Percentiles rank a stretch among this genome's conserved stretches.
Conservation (phyloP, 2,888 invertebrate genomes). For the Euzetes globulus region DNA sequence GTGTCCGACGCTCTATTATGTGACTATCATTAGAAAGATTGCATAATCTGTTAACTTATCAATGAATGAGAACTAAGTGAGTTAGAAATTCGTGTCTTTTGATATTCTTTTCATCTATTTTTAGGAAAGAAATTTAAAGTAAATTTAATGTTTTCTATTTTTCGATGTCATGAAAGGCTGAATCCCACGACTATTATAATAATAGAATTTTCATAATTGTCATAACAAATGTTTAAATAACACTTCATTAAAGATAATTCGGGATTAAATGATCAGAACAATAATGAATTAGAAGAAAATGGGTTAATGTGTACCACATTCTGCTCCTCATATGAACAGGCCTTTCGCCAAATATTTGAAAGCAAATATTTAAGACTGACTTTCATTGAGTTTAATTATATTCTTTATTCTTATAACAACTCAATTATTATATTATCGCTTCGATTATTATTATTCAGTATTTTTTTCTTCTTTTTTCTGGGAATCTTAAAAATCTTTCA, state of each 20-base stretch:
- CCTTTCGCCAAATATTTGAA: no score
- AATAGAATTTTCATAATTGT: not conserved
- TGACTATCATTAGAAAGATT: not conserved
- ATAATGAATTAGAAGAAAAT: not conserved
- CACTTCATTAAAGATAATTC: slow-evolving; percentile 6
- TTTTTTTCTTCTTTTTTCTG: no score
- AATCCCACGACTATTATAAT: not conserved
- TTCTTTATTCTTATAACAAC: no score
- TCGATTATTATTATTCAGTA: no score
- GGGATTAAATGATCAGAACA: not conserved
- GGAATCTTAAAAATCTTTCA: not conserved
- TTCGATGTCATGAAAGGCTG: not conserved
- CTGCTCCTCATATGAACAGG: no score
- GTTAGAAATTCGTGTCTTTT: no score
- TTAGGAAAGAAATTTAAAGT: not conserved
- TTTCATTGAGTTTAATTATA: no score
- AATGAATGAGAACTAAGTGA: not conserved
- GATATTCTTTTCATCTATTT: not conserved
- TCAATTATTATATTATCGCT: no score
- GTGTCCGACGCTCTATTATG: no score
- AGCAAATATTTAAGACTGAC: no score
- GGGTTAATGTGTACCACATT: not conserved
- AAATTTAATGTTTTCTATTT: not conserved
- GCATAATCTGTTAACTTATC: not conserved
- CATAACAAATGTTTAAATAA: not conserved